Conservation (phyloP, 2,113 vertebrate genomes). For the Pelecanus crispus region DNA sequence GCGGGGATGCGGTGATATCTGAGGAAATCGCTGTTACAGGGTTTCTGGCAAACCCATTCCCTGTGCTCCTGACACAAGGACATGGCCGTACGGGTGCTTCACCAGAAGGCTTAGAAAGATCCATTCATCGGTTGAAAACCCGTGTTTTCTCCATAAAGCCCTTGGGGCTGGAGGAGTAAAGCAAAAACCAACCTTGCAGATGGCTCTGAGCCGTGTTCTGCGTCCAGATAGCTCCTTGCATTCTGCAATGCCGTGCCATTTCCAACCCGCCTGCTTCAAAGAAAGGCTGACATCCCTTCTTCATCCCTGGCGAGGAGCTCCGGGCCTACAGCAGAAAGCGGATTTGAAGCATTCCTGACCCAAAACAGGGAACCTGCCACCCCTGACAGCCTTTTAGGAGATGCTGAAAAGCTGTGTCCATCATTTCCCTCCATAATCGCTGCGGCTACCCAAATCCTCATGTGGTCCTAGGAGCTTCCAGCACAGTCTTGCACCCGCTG, state of each 20-base stretch:
- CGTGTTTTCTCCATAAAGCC: neutral
- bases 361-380: neutral
- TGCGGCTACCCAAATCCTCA: neutral
- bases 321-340: accelerated
- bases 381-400: neutral
- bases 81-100: accelerated
- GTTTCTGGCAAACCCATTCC: neutral
- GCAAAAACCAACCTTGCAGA: accelerated
- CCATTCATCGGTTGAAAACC: neutral
- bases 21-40: neutral
- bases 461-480: neutral
- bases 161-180: neutral
- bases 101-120: neutral
- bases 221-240: neutral
- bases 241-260: neutral
- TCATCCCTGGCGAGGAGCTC: neutral
- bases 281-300: neutral
- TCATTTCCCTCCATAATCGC: neutral
- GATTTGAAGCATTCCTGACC: neutral
- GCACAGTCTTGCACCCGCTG: neutral
- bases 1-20: accelerated
- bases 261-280: neutral
- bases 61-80: accelerated
- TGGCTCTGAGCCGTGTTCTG: neutral
- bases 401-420: neutral